phyloP scores from a whole-genome alignment of 2,113 vertebrate genomes.

The Pomatorhinus ruficollis region DNA sequence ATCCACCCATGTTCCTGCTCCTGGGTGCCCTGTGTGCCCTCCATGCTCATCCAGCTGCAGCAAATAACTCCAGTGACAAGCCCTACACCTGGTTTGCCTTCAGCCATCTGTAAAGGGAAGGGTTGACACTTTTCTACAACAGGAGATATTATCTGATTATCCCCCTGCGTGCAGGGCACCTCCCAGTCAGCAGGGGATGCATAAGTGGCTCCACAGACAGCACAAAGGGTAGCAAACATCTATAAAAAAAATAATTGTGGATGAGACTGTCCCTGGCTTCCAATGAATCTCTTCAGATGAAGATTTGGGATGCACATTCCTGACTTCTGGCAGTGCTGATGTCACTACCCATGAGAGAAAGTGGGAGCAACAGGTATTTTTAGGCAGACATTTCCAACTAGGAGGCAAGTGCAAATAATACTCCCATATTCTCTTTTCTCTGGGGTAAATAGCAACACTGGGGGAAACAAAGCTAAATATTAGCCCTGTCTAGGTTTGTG shows the following conservation, averaged over 20 bases:
- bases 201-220: not conserved
- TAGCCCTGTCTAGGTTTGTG: not conserved
- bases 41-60: not conserved
- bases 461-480: not conserved
- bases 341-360: not conserved
- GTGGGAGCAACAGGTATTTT: not conserved
- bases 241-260: not conserved
- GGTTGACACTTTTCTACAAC: not conserved
- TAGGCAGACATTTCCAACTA: not conserved
- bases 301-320: not conserved
- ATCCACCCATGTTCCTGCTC: rapidly evolving
- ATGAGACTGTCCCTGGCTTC: not conserved
- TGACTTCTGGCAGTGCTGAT: not conserved
- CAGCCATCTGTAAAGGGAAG: not conserved
- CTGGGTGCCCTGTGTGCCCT: not conserved
- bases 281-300: not conserved
- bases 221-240: not conserved
- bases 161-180: not conserved
- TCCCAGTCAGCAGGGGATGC: not conserved
- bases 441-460: not conserved
- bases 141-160: not conserved
- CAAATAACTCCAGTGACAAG: not conserved
- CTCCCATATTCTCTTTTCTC: not conserved
- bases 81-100: not conserved
- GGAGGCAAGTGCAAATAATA: not conserved